phyloP scores from a whole-genome alignment of 2,888 invertebrate genomes.

The Ligdia adustata region DNA sequence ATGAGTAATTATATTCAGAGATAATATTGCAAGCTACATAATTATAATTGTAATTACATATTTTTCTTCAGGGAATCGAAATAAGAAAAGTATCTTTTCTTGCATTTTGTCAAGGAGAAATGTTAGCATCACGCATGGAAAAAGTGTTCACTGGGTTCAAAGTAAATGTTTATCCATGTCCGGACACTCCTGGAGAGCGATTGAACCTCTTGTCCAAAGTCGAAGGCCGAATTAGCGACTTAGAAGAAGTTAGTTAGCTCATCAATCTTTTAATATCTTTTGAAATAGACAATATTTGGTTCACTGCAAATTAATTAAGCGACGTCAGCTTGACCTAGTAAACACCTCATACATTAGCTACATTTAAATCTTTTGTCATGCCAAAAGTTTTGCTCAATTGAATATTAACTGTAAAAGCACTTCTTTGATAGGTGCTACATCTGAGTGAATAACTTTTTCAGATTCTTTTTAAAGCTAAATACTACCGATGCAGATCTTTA shows the following conservation, averaged over 20 bases:
- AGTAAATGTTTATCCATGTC: slow-evolving; percentile 94
- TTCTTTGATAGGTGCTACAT: too few species aligned
- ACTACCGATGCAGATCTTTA: slow-evolving; percentile 92
- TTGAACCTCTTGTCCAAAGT: slow-evolving; percentile 91
- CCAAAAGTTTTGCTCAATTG: too few species aligned
- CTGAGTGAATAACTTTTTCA: slow-evolving; percentile 47
- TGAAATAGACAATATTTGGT: too few species aligned
- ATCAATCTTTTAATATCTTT: neutral
- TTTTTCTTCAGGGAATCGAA: slow-evolving; percentile 86
- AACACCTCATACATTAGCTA: too few species aligned
- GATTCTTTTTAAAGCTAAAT: slow-evolving; percentile 92
- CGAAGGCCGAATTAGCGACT: slow-evolving; percentile 89
- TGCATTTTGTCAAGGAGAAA: slow-evolving; percentile 93
- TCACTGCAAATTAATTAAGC: too few species aligned
- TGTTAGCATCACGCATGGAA: slow-evolving; percentile 89
- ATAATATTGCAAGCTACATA: too few species aligned
- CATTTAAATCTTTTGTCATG: too few species aligned
- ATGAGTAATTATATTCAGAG: too few species aligned
- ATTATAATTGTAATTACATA: neutral
- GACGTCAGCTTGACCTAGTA: too few species aligned
- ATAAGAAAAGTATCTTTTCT: slow-evolving; percentile 94
- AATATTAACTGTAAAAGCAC: too few species aligned
- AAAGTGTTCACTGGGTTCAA: slow-evolving; percentile 96
- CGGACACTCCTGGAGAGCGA: slow-evolving; percentile 89
- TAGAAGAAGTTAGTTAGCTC: slow-evolving; percentile 84